Base-by-base conservation (phyloP, 2,113 vertebrate species). In the Galemys pyrenaicus region DNA sequence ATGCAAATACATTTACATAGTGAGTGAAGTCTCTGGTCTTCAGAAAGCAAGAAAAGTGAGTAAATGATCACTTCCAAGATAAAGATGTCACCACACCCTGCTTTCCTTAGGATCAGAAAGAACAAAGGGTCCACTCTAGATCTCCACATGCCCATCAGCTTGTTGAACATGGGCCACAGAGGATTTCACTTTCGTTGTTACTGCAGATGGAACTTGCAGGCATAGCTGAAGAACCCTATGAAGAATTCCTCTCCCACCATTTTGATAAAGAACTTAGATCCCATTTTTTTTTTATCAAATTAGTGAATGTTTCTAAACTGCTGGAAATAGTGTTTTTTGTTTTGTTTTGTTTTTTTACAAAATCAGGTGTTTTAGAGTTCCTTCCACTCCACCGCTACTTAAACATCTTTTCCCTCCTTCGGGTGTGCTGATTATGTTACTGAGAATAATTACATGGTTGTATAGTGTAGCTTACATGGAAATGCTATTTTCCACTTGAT, bases 401-500 rank as follows among this genome's bases (percentile, higher is more conserved):
- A 74, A 41, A 93, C 92, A 96, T 93, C 94, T 64, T 74, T 44
- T 46, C 28, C 13, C 41, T 15, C 4, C 92, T 81, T 95, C 94
- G 67, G 96, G 68, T 95, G 41, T 89, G 9, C 91, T 96, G 4
- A 4, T 96, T 91, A 70, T 96, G 87, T 97, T 98, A 92, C 92
- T 85, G 88, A 97, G 95, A 87, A 96, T 97, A 97, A 92, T 96
- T 94, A 95, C 85, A 0, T 92, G 94, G 87, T 74, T 96, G 94
- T 97, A 56, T 92, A 88, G 95, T 94, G 78, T 97, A 96, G 96
- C 96, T 97, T 92, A 93, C 32, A 35, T 96, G 84, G 96, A 96
- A 97, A 97, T 96, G 94, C 51, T 96, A 78, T 89, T 15, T 95
- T 95, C 87, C 93, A 96, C 96, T 97, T 97, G 96, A 96, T 96